Evolutionary conservation across 2,797 vertebrate genomes (phyloP), one percentile per base, ranked within the genome.

Genomic region (Falco concolor): DNA sequence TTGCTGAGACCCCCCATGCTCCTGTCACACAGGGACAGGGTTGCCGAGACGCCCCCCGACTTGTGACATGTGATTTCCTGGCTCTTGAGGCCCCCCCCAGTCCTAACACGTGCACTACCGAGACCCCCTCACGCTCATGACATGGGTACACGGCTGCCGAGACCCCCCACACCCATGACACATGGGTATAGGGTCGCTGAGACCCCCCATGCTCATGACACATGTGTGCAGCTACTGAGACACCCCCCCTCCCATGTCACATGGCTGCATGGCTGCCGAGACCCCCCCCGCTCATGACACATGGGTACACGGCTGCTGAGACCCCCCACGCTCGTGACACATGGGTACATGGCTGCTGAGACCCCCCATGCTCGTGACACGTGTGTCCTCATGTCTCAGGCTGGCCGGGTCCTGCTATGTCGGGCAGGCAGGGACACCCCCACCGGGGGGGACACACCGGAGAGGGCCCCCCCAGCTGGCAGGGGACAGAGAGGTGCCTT

Each of bases 171-270:
- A 2, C 36, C 60, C 8, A 2, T 38, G 42, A 49, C 59, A 56
- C 2, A 2, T 8, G 44, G n/a, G 6, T 6, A 2, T 3, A 25
- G 0, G 16, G n/a, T n/a, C 38, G 42, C 52, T 36, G 57, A 40
- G 57, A 25, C 34, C n/a, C 22, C 12, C 3, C n/a, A 12, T 2
- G 1, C 32, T 49, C 12, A 2, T 17, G 36, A 25, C 44, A 59
- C 0, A 2, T 3, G 50, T 21, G 15, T 10, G 8, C 13, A 4
- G 45, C 21, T 44, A 52, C 38, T 42, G 69, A 54, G 69, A 73
- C 17, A 42, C 69, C 53, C 34, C 53, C 36, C 13, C 13, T 10
- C 38, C 40, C 13, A 2, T 28, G 56, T 36, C 24, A 24, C 24
- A 24, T 28, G 12, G 6, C 20, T 34, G 12, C 32, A 20, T 5